Evolutionary conservation across 2,113 vertebrate species (phyloP).

Genomic region (Podarcis muralis): DNA sequence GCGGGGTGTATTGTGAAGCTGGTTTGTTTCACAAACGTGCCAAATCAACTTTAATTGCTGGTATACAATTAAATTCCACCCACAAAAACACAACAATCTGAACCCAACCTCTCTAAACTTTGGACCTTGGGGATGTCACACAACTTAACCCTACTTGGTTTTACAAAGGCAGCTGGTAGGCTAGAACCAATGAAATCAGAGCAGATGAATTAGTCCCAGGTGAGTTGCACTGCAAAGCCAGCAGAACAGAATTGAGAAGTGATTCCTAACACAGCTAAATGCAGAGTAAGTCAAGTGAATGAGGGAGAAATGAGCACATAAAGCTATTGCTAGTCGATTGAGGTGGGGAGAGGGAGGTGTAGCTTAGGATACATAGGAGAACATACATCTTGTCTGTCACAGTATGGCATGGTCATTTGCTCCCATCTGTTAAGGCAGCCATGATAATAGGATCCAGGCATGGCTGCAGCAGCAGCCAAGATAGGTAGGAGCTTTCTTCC

Average conservation of each 20-base stretch:
- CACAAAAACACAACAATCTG: neutral
- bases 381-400: constrained; percentile 8
- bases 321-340: neutral
- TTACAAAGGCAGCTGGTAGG: neutral
- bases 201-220: neutral
- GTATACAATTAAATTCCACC: too few relatives aligned
- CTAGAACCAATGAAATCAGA: neutral
- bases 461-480: neutral
- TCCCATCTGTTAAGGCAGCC: neutral
- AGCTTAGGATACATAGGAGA: constrained; percentile 7
- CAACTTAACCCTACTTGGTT: neutral
- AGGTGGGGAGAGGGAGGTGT: neutral
- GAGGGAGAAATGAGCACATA: neutral
- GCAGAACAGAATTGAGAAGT: neutral
- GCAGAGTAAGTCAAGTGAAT: neutral
- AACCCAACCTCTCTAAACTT: neutral
- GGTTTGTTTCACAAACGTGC: too few relatives aligned
- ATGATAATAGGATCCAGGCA: neutral
- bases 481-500: neutral
- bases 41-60: too few relatives aligned
- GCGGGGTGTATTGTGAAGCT: too few relatives aligned
- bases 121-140: neutral
- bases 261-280: neutral
- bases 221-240: neutral
- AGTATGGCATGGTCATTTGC: neutral